These are phyloP conservation scores for Lutraria lutraria DNA, from an alignment of 2,888 invertebrate species.

Conservation along the genomic window DNA sequence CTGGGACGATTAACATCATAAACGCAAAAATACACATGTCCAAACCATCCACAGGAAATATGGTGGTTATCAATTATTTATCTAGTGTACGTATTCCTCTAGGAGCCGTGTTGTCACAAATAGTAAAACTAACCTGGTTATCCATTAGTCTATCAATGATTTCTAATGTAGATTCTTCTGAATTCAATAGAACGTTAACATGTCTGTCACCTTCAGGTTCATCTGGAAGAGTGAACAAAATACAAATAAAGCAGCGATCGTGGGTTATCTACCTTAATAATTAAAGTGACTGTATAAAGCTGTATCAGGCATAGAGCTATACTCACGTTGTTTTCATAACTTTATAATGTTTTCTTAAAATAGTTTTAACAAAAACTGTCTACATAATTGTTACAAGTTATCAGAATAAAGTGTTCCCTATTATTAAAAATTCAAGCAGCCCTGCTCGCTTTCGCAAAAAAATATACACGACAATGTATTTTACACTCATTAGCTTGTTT, in stretches of 20 bases:
- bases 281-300: too few relatives aligned
- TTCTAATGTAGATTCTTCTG: conserved; percentile 65
- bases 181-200: conserved; percentile 64
- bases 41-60: background rate
- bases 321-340: too few relatives aligned
- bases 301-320: too few relatives aligned
- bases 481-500: too few relatives aligned
- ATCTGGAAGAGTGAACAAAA: conserved; percentile 53
- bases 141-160: conserved; percentile 58
- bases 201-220: conserved; percentile 54
- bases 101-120: background rate
- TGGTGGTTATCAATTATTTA: background rate
- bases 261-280: background rate
- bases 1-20: background rate
- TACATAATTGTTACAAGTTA: too few relatives aligned
- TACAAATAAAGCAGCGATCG: background rate
- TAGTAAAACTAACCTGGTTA: conserved; percentile 48
- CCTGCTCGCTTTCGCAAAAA: too few relatives aligned
- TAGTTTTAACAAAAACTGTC: too few relatives aligned
- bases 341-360: too few relatives aligned
- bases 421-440: too few relatives aligned
- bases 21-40: background rate
- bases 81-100: background rate
- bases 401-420: too few relatives aligned
- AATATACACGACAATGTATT: too few relatives aligned